Conservation (phyloP, 1,140 invertebrate species). For the Lepidostoma basale region DNA sequence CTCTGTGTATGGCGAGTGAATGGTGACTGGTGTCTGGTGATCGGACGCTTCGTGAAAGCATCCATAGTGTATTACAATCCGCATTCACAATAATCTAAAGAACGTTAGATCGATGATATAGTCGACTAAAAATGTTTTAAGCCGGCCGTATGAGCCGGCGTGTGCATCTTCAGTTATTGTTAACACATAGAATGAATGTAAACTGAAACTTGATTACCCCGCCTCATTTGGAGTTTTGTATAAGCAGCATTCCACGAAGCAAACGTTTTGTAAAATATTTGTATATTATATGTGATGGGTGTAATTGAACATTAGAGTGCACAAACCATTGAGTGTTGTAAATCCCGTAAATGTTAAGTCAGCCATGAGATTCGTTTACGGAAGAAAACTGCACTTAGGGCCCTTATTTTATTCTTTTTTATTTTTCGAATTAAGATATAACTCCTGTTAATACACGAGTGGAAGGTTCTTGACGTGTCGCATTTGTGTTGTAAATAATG, state of each 20-base stretch:
- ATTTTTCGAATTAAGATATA: constrained; percentile 10
- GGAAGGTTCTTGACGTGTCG: constrained; percentile 42
- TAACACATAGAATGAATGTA: constrained; percentile 16
- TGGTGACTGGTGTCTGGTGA: constrained; percentile 5
- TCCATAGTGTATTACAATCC: neutral
- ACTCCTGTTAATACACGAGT: constrained; percentile 13
- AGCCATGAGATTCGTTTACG: constrained; percentile 19
- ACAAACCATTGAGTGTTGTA: constrained; percentile 45
- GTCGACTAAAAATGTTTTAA: neutral
- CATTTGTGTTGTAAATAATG: constrained; percentile 48
- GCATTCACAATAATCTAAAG: neutral
- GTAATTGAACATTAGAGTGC: constrained; percentile 43
- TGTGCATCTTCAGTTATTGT: constrained; percentile 7
- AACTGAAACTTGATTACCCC: constrained; percentile 28
- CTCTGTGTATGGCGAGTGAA: neutral
- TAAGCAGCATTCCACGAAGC: constrained; percentile 45
- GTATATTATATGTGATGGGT: constrained; percentile 40
- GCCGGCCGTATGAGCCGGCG: constrained; percentile 3
- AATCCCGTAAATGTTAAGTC: constrained; percentile 37
- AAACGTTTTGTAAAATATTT: constrained; percentile 38
- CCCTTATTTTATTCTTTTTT: constrained; percentile 41
- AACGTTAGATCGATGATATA: neutral
- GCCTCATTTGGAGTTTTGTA: constrained; percentile 41
- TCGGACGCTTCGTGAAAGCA: neutral
- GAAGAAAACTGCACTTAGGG: constrained; percentile 23